Evolutionary conservation across 2,113 vertebrate genomes (phyloP).

Genomic region (Oreochromis spilurus): DNA sequence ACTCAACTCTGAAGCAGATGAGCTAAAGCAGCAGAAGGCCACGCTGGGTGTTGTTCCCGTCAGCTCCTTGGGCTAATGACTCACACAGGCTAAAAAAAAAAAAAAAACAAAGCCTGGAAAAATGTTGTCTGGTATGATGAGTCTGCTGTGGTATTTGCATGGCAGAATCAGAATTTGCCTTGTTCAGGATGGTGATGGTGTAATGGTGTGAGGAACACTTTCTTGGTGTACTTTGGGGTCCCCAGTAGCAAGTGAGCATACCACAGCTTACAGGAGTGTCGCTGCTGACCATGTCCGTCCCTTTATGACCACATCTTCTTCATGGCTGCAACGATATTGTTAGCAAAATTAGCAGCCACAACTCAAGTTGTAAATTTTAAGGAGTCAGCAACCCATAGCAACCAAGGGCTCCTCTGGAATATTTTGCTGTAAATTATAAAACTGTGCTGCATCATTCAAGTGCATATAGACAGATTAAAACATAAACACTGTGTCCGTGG

Average conservation of each 20-base stretch:
- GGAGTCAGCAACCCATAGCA: not conserved
- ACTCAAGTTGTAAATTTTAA: not conserved
- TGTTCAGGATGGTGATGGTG: not conserved
- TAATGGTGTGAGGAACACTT: not conserved
- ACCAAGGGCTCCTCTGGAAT: accelerated
- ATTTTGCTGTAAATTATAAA: not conserved
- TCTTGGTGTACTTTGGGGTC: not conserved
- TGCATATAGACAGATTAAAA: not conserved
- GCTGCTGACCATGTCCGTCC: not conserved
- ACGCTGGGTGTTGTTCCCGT: not conserved
- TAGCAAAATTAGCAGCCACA: not conserved
- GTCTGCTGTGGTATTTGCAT: not conserved
- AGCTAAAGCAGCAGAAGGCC: not conserved
- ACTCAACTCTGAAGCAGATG: not conserved
- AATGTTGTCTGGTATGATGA: not conserved
- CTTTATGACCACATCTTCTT: not conserved
- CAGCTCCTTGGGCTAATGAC: not conserved
- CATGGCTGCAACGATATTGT: not conserved
- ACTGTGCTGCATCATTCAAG: not conserved
- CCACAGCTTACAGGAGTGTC: not conserved
- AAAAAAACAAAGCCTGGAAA: not conserved
- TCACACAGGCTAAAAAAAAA: not conserved
- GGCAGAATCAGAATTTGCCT: not conserved
- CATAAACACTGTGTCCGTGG: not conserved
- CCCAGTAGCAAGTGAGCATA: not conserved